Conservation (phyloP, 2,888 invertebrate genomes). For the Catotricha subobsoleta region DNA sequence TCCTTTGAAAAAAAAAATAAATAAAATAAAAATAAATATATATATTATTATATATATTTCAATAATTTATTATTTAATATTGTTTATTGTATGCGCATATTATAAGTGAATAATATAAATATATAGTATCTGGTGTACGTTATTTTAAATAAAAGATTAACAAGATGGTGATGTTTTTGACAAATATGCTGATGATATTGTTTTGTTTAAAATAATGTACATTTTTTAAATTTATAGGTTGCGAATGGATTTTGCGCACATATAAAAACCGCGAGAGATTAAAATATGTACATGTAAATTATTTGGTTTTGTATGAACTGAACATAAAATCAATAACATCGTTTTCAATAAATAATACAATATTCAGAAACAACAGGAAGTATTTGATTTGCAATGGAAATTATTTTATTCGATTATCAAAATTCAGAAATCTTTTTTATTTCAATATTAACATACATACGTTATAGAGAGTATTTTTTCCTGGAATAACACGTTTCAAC, state of each 20-base stretch:
- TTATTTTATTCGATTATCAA: neutral
- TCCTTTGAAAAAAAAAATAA: no score
- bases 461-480: no score
- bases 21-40: no score
- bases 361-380: neutral
- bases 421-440: no score
- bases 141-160: neutral
- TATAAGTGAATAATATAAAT: neutral
- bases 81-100: neutral
- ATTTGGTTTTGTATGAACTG: neutral
- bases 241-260: neutral
- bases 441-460: no score
- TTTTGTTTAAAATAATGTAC: no score
- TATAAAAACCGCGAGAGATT: neutral
- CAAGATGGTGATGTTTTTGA: constrained; percentile 3
- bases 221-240: no score
- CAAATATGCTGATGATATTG: constrained; percentile 6
- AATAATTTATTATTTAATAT: no score
- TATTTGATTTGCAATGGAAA: neutral
- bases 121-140: neutral
- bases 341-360: neutral
- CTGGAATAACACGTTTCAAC: constrained; percentile 2
- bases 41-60: no score
- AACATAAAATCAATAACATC: neutral
- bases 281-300: neutral